Conservation (phyloP, 2,113 vertebrate species). For the Hydrochoerus hydrochaeris region DNA sequence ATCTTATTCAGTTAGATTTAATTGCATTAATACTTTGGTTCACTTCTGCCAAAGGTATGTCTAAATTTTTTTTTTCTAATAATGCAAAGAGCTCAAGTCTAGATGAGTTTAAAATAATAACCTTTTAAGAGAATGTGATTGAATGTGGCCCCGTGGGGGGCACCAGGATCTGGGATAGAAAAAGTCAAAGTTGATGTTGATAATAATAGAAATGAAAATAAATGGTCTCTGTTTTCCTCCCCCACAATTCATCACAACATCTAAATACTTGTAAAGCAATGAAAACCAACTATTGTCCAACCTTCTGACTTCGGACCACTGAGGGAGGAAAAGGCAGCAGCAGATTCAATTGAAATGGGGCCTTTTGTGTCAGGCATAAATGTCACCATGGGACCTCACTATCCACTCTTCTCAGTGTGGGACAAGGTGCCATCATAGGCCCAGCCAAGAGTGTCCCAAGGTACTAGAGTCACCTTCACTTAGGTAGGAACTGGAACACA, state of each 20-base stretch:
- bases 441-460: background rate
- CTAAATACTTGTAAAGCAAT: constrained; percentile 12
- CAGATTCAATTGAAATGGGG: background rate
- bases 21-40: constrained; percentile 84
- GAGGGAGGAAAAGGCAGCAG: background rate
- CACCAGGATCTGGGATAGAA: constrained; percentile 71
- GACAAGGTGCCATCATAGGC: background rate
- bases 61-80: constrained; percentile 81
- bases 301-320: background rate
- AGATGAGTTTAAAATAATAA: constrained; percentile 85
- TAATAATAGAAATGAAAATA: constrained; percentile 82
- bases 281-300: background rate
- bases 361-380: background rate
- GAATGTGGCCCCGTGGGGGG: constrained; percentile 78
- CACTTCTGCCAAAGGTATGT: constrained; percentile 81
- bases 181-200: constrained; percentile 80
- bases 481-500: background rate
- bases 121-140: constrained; percentile 80
- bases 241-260: background rate
- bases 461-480: background rate
- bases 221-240: constrained; percentile 25
- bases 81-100: constrained; percentile 84
- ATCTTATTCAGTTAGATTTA: constrained; percentile 82
- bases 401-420: background rate
- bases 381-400: too few species aligned